Percentiles rank a stretch among this genome's conserved stretches.
phyloP scores from a whole-genome alignment of 2,888 invertebrate species.

The Acleris literana region DNA sequence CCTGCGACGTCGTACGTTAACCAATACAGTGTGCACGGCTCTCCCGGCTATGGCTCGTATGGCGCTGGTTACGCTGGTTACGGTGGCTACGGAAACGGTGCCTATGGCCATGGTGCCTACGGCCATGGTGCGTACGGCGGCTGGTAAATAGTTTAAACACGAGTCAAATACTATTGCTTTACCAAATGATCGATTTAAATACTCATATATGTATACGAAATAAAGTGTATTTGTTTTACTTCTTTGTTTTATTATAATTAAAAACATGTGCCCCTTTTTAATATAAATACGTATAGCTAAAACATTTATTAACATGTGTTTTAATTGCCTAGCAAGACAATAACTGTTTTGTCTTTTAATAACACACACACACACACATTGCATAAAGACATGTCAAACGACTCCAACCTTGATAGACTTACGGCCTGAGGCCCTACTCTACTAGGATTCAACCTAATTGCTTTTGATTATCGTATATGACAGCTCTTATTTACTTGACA shows the following conservation, averaged over 20 bases:
- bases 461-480: no score
- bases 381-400: no score
- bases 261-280: neutral
- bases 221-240: slow-evolving; percentile 14
- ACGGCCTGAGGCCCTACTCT: no score
- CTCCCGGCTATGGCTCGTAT: slow-evolving; percentile 34
- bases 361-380: no score
- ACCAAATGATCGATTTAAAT: slow-evolving; percentile 7
- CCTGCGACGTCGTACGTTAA: slow-evolving; percentile 32
- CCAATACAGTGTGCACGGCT: slow-evolving; percentile 37
- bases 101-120: slow-evolving; percentile 21
- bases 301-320: no score
- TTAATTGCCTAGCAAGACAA: no score
- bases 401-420: no score
- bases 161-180: neutral
- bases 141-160: slow-evolving; percentile 22
- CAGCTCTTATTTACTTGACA: no score
- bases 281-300: no score
- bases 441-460: no score
- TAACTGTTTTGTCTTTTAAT: no score
- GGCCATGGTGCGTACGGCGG: slow-evolving; percentile 39
- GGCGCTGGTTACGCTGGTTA: slow-evolving; percentile 38
- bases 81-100: slow-evolving; percentile 25
- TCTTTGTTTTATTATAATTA: neutral
- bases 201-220: slow-evolving; percentile 14